Conservation (phyloP, 92 coral and sea anemone genomes). For the Galaxea fascicularis region DNA sequence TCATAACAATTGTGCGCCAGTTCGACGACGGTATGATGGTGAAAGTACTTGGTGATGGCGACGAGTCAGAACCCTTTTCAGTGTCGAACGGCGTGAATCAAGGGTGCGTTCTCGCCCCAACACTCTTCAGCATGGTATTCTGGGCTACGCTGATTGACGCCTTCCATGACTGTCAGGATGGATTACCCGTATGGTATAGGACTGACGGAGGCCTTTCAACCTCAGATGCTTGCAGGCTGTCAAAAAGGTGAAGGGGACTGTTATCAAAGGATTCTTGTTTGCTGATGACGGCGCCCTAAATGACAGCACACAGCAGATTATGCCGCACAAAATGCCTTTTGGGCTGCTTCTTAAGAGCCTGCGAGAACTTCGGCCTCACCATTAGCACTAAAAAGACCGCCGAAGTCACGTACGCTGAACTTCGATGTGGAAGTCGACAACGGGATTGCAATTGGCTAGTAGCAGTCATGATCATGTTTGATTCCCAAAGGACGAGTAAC, state of each 20-base stretch:
- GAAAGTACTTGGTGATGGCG: conserved; percentile 10
- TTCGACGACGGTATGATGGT: conserved; percentile 42
- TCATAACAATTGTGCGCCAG: conserved; percentile 19
- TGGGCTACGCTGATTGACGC: conserved; percentile 39
- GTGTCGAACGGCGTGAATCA: conserved; percentile 49
- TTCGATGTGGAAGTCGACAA: too few relatives aligned
- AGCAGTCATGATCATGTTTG: too few relatives aligned
- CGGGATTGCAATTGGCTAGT: too few relatives aligned
- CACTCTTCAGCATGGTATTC: conserved; percentile 47
- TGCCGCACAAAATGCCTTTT: neutral
- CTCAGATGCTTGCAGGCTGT: neutral
- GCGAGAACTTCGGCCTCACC: neutral
- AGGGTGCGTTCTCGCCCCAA: conserved; percentile 48
- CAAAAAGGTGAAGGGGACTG: neutral
- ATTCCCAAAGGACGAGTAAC: too few relatives aligned
- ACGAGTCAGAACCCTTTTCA: conserved; percentile 6
- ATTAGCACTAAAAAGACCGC: neutral
- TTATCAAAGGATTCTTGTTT: neutral
- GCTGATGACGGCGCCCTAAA: neutral
- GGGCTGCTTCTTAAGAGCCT: neutral
- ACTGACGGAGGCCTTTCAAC: neutral
- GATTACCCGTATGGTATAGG: neutral
- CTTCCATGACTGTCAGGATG: conserved; percentile 18
- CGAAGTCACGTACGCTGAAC: too few relatives aligned
- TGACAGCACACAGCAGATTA: neutral